A percentile compares a stretch with the other conserved stretches of the same genome.
phyloP scores from a whole-genome alignment of 2,797 vertebrate genomes.

The Salarias fasciatus region DNA sequence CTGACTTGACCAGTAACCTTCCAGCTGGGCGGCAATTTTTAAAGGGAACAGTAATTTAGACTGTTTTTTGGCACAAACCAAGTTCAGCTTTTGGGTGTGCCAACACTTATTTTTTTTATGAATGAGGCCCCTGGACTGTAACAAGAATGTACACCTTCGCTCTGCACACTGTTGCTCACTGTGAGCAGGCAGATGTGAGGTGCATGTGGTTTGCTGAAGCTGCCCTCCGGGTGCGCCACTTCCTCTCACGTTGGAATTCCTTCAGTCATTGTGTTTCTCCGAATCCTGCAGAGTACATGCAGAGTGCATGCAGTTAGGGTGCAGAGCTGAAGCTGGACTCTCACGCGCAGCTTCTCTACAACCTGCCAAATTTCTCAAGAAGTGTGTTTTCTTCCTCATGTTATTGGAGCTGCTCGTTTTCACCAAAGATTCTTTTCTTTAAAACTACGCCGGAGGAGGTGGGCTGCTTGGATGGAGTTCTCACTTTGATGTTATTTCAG shows the following conservation, averaged over 20 bases:
- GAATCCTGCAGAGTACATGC: slow-evolving; percentile 42
- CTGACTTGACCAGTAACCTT: too few relatives aligned
- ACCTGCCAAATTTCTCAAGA: slow-evolving; percentile 12
- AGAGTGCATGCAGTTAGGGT: slow-evolving; percentile 34
- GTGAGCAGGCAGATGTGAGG: slow-evolving; percentile 68
- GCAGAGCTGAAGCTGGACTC: slow-evolving; percentile 43
- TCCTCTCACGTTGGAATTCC: slow-evolving; percentile 72
- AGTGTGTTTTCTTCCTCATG: not conserved
- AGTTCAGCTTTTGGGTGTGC: too few relatives aligned
- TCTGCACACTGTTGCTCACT: too few relatives aligned
- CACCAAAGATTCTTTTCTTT: not conserved
- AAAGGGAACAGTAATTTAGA: too few relatives aligned
- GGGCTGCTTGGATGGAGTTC: slow-evolving; percentile 29
- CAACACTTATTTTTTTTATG: too few relatives aligned
- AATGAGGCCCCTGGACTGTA: too few relatives aligned
- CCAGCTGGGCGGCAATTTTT: too few relatives aligned
- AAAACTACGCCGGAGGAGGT: slow-evolving; percentile 47
- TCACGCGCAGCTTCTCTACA: slow-evolving; percentile 62
- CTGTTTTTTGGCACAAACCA: too few relatives aligned
- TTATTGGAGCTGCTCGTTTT: not conserved
- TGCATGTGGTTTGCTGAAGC: slow-evolving; percentile 80
- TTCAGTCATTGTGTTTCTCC: slow-evolving; percentile 51
- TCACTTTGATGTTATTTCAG: slow-evolving; percentile 2
- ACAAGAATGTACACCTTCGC: too few relatives aligned
- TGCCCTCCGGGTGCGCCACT: slow-evolving; percentile 67